Base-by-base conservation (phyloP, 2,888 invertebrate genomes). In the Eilema griseolum region DNA sequence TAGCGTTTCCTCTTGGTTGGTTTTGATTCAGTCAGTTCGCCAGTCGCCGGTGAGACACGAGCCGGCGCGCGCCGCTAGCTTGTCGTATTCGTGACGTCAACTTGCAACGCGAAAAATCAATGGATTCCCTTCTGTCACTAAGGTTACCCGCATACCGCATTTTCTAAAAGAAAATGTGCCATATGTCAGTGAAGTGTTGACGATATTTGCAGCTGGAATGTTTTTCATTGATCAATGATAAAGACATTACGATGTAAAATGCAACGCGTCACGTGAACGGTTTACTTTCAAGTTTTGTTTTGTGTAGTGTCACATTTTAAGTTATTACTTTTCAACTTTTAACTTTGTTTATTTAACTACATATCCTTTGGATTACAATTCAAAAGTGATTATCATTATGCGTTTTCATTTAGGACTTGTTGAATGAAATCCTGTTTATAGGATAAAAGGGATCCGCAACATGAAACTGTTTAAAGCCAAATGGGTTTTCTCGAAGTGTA, bases 121-220 rank as follows among this genome's bases (percentile, higher is more conserved):
- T 95, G 93, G 91, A 91, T 91, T 88, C 88, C 90, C 86, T 86
- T 84, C 85, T 88, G 85, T 86, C 86, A 80, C 86, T 89, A 89
- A 93, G 93, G 93, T 94, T 92, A 88, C 88, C 92, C 92, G 95
- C 95, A 95, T 95, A 93, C 93, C 94, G 95, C 95, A 95, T 94
- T 95, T 95, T 93, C 92, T 86, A 73, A 81, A 86, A 79, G 92
- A 94, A 95, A 95, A 94, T 93, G 93, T 92, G 90, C 79, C 88
- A 85, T 91, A 94, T 95, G 95, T 90, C 71, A 91, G 94, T 94
- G 94, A 89, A 92, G 93, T 93, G 92, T 81, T 89, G 85, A 90
- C 85, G 75, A 73, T 75, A 76, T 61, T 74, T 71, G 82, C 84
- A 80, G 82, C 79, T 84, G 72, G 82, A 83, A 82, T 83, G 78